Evolutionary conservation across 35 echinoderm and acorn worm species (phyloP), one percentile per base, ranked within the genome.

Genomic region (Apostichopus californicus): DNA sequence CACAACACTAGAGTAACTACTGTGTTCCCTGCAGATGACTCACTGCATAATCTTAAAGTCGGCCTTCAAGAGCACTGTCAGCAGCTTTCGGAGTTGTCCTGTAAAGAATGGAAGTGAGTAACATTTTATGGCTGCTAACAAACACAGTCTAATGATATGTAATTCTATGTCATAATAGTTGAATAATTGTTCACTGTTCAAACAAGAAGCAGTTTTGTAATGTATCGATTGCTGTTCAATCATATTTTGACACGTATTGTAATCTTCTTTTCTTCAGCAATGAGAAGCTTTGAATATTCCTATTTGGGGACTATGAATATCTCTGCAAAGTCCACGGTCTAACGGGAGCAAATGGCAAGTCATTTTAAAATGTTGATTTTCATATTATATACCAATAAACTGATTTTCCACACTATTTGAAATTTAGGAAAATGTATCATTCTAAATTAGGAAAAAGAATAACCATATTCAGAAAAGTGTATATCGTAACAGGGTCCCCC

Each of bases 321-420:
- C 90, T 95, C n/a, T 11, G 81, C 56, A 92, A 79, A 78, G 91
- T 95, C 77, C 92, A 95, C 87, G 94, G 94, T 20, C 61, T 95
- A 79, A 91, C 54, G 14, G 83, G 94, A 84, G 82, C 90, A 73
- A 92, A 21, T 77, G 94, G 94, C 73, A 92, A 92, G 80, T 57
- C 28, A 34, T 34, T 1, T 34, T 1, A 34, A 34, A 34, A n/a
- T n/a, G n/a, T 34, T 34, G 28, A 34, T 34, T 2, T 34, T 1
- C 28, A 34, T 34, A 34, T 34, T 34, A 34, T 34, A 34, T 34
- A 34, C 28, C 28, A 34, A 34, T 34, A 34, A 34, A 34, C 1
- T 34, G 28, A 34, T 34, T 34, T 34, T 34, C 28, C 28, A 34
- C 1, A 34, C 28, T 34, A 34, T 34, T 34, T 34, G 28, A 1